Percentiles rank a stretch among this genome's conserved stretches.
Evolutionary conservation across 92 coral and sea anemone species (phyloP).

Genomic region (Porites lobata): DNA sequence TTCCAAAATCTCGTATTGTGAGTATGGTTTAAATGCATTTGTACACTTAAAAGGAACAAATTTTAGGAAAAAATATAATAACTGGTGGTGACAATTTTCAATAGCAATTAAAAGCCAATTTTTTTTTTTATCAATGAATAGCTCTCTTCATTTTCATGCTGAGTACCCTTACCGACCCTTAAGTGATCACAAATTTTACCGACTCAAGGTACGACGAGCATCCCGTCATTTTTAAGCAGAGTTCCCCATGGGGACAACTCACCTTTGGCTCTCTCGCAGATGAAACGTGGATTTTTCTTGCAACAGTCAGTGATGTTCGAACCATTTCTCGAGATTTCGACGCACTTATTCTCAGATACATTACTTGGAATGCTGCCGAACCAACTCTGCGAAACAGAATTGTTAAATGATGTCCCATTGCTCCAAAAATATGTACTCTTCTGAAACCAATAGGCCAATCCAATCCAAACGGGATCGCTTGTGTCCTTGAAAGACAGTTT

Average conservation of each 20-base stretch:
- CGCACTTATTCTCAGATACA: not conserved
- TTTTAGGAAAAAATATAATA: too few relatives aligned
- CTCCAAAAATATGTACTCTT: conserved; percentile 52
- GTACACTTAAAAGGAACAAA: too few relatives aligned
- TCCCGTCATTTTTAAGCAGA: too few relatives aligned
- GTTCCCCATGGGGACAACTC: not conserved
- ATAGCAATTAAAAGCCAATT: too few relatives aligned
- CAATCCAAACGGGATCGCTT: conserved; percentile 43
- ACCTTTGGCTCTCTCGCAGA: conserved; percentile 59
- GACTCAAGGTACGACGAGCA: too few relatives aligned
- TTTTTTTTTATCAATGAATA: too few relatives aligned
- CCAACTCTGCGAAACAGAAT: conserved; percentile 44
- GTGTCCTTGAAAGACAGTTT: not conserved
- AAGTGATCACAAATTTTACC: too few relatives aligned
- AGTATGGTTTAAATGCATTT: too few relatives aligned
- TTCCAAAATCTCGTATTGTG: too few relatives aligned
- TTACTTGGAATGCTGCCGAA: not conserved
- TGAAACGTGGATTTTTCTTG: conserved; percentile 39
- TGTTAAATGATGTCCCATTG: conserved; percentile 31
- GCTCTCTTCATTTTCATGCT: too few relatives aligned
- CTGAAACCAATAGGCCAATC: conserved; percentile 28
- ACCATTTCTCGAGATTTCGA: conserved; percentile 19
- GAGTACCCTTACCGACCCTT: too few relatives aligned
- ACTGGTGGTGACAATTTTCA: too few relatives aligned
- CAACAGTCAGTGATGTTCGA: conserved; percentile 22